A percentile compares a stretch with the other conserved stretches of the same genome.
These are phyloP conservation scores for Eupithecia dodoneata DNA, from an alignment of 2,888 invertebrate species.

Conservation along the genomic window DNA sequence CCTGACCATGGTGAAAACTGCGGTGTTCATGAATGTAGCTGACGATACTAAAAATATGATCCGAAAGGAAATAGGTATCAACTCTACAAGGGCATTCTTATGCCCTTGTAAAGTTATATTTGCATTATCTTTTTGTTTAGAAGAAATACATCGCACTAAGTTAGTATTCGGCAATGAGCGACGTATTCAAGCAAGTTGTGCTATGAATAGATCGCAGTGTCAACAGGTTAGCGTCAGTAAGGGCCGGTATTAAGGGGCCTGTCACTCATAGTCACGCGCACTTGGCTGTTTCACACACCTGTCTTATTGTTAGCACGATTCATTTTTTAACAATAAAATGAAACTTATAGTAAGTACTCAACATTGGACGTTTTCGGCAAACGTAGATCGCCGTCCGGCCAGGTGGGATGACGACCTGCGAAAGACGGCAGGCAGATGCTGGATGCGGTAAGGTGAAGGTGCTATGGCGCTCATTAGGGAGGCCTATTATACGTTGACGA, in stretches of 20 bases:
- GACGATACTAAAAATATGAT: neutral
- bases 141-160: neutral
- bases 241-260: constrained; percentile 46
- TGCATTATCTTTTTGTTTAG: neutral
- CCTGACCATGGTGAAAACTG: too few species aligned
- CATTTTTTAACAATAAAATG: neutral
- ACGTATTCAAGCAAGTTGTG: neutral
- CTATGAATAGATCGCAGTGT: constrained; percentile 35
- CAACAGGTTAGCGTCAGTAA: constrained; percentile 53
- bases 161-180: neutral
- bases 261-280: constrained; percentile 63
- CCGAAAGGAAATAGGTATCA: neutral
- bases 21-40: too few species aligned
- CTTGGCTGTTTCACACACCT: constrained; percentile 66
- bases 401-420: too few species aligned
- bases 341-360: neutral
- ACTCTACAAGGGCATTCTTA: neutral
- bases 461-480: too few species aligned
- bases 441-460: too few species aligned
- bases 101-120: neutral
- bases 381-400: too few species aligned
- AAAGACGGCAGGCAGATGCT: too few species aligned
- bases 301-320: constrained; percentile 42
- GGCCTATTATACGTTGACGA: too few species aligned
- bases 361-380: neutral